Evolutionary conservation across 2,113 vertebrate species (phyloP), one percentile per base, ranked within the genome.

Genomic region (Microtus montanus): DNA sequence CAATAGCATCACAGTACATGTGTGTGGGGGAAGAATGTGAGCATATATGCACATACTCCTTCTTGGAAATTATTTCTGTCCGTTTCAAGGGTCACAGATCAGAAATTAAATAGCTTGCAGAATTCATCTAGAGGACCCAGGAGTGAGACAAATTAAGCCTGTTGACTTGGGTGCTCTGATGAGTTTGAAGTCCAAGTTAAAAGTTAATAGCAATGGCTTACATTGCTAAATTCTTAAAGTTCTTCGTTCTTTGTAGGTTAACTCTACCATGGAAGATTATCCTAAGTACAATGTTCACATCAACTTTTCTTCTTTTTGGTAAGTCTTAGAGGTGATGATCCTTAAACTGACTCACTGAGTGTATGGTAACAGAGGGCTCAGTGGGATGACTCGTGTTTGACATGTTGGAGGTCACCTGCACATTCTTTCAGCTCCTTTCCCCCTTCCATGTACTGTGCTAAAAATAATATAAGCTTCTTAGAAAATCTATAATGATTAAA

Each of bases 241-340:
- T 14, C 74, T 91, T 90, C 17, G 0, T 80, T 49, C n/a, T 70
- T 79, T 77, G 15, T 63, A 97, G 97, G 90, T 14, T 82, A 47
- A 58, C 38, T 47, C 64, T 0, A 9, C 83, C 89, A 1, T 44
- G 93, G 95, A 98, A 94, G 93, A 68, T 71, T 41, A 38, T 71
- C 63, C 44, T 95, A 70, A 75, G 80, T 47, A 4, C 70, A 1
- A 19, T 78, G 28, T 30, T 92, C 38, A 11, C 49, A 12, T 0
- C 83, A 70, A 77, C 35, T 30, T 71, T 97, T 24, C 87, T 98
- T 71, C 61, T 98, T 14, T 1, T 96, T 41, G 97, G 97, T 97
- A 95, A 96, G 96, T 91, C 52, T 52, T 54, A 70, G 12, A 8
- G n/a, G 26, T 7, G 41, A 20, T 8, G 3, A 12, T 64, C 64